Conservation (phyloP, 2,888 invertebrate genomes). For the Lepidochitona cinerea region DNA sequence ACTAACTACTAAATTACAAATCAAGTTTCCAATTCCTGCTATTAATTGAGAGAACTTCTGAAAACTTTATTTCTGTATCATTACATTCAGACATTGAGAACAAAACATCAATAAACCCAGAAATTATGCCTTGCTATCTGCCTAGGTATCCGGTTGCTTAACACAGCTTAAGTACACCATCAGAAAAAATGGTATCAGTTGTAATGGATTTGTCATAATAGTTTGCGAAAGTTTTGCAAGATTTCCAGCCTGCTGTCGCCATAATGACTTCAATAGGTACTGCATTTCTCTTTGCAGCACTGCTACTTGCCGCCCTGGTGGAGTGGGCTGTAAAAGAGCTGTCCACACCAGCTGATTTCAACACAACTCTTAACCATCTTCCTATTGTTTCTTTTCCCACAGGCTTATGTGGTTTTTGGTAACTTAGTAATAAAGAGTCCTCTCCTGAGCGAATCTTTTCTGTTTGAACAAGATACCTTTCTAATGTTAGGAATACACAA, state of each 20-base stretch:
- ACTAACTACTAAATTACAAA: no score
- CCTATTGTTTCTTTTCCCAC: background rate
- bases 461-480: background rate
- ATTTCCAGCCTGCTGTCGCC: background rate
- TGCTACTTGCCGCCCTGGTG: background rate
- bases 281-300: background rate
- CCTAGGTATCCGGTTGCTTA: background rate
- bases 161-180: background rate
- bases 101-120: background rate
- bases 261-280: constrained; percentile 4
- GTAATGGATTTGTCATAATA: background rate
- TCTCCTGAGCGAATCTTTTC: background rate
- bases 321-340: background rate
- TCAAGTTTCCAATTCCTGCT: no score
- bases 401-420: background rate
- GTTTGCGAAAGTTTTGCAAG: background rate
- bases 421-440: background rate
- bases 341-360: background rate
- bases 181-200: background rate
- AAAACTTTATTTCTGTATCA: no score
- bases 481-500: background rate
- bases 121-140: background rate
- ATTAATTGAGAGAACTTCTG: no score
- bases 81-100: no score
- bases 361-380: background rate